Evolutionary conservation across 2,113 vertebrate genomes (phyloP).

Genomic region (Hoplias malabaricus): DNA sequence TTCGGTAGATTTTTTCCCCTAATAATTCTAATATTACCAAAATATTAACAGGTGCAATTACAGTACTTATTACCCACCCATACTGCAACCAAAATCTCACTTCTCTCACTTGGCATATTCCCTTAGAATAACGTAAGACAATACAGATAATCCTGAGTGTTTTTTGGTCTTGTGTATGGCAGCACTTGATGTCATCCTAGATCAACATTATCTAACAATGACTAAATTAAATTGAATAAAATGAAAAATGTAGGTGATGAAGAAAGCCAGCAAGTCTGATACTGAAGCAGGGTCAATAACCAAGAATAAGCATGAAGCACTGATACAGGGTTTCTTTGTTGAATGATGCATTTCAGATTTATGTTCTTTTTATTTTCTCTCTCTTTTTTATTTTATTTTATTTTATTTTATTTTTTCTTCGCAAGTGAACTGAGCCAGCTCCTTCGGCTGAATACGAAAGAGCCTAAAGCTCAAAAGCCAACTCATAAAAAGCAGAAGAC

Average conservation of each 20-base stretch:
- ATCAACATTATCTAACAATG: not conserved
- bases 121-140: too few relatives aligned
- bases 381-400: too few relatives aligned
- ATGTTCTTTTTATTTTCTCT: not conserved
- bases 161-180: not conserved
- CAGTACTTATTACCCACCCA: too few relatives aligned
- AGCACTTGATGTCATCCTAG: not conserved
- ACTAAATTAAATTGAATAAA: not conserved
- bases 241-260: not conserved
- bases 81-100: too few relatives aligned
- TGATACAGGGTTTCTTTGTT: too few relatives aligned
- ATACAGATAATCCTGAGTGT: too few relatives aligned
- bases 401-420: too few relatives aligned
- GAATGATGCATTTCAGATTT: not conserved
- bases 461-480: conserved; percentile 2
- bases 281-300: not conserved
- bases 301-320: not conserved
- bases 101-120: too few relatives aligned
- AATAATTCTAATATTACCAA: too few relatives aligned
- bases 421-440: not conserved
- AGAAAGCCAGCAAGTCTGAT: not conserved
- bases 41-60: too few relatives aligned
- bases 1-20: too few relatives aligned
- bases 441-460: not conserved
- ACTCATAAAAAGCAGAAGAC: not conserved